These are phyloP conservation scores for Didymodactylos carnosus DNA, from an alignment of 2,888 invertebrate genomes.

Conservation along the genomic window DNA sequence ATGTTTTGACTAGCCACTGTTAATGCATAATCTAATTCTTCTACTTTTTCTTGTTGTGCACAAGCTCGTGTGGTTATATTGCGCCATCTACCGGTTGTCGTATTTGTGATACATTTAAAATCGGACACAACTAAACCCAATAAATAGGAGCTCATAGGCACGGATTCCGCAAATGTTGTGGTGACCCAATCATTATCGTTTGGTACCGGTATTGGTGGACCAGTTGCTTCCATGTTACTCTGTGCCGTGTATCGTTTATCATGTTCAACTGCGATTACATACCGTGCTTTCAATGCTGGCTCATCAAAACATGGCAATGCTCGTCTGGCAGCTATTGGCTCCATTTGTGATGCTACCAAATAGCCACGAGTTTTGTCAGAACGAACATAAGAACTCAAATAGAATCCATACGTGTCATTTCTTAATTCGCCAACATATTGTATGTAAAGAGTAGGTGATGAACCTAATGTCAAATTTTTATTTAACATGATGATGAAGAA, in stretches of 20 bases:
- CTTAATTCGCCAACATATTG: neutral
- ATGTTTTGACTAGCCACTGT: slow-evolving; percentile 56
- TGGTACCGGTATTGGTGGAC: slow-evolving; percentile 34
- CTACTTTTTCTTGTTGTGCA: neutral
- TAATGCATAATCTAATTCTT: slow-evolving; percentile 1
- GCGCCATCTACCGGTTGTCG: neutral
- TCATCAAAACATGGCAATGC: slow-evolving; percentile 79
- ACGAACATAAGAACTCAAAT: slow-evolving; percentile 7
- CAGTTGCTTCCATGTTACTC: slow-evolving; percentile 20
- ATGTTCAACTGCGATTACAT: slow-evolving; percentile 40
- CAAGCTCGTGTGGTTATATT: slow-evolving; percentile 1
- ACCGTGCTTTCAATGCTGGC: slow-evolving; percentile 63
- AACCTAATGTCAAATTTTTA: neutral
- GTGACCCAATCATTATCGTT: slow-evolving; percentile 19
- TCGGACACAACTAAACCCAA: slow-evolving; percentile 83
- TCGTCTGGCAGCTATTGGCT: slow-evolving; percentile 27
- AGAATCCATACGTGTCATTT: slow-evolving; percentile 7
- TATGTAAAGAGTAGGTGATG: neutral
- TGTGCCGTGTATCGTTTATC: neutral
- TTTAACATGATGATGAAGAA: neutral
- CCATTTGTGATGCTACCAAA: slow-evolving; percentile 28
- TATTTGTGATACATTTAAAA: slow-evolving; percentile 49
- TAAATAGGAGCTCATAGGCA: slow-evolving; percentile 48
- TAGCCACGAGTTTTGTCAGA: slow-evolving; percentile 18
- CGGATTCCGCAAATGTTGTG: slow-evolving; percentile 52